Percentiles rank a stretch among this genome's conserved stretches.
phyloP scores from a whole-genome alignment of 1,140 invertebrate genomes.

The Phocides pigmalion region DNA sequence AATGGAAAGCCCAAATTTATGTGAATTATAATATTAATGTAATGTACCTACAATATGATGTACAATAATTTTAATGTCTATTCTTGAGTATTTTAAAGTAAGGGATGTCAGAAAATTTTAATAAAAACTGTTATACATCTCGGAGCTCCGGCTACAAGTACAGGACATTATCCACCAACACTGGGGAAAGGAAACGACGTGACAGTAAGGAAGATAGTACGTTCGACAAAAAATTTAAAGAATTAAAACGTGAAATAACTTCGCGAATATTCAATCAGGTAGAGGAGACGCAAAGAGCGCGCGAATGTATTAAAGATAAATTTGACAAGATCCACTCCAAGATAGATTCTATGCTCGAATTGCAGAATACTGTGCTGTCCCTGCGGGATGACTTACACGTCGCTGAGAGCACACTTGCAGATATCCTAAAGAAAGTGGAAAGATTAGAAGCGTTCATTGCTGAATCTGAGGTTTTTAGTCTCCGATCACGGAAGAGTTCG shows the following conservation, averaged over 20 bases:
- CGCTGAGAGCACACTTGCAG: slow-evolving; percentile 47
- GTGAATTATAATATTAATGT: too few relatives aligned
- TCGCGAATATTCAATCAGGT: slow-evolving; percentile 54
- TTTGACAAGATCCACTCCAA: slow-evolving; percentile 59
- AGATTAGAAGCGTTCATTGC: slow-evolving; percentile 40
- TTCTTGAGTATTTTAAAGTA: background rate
- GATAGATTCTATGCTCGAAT: slow-evolving; percentile 61
- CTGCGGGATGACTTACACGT: slow-evolving; percentile 49
- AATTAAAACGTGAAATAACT: slow-evolving; percentile 56
- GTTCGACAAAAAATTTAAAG: slow-evolving; percentile 59
- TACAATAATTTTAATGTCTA: background rate
- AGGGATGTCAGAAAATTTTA: slow-evolving; percentile 61
- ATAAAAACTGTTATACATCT: slow-evolving; percentile 64
- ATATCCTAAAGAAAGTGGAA: slow-evolving; percentile 52
- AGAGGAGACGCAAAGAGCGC: slow-evolving; percentile 44
- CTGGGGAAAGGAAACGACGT: slow-evolving; percentile 49
- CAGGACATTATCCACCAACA: slow-evolving; percentile 67
- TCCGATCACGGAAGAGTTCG: slow-evolving; percentile 46
- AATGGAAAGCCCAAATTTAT: too few relatives aligned
- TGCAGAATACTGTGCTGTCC: slow-evolving; percentile 48
- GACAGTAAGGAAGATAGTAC: slow-evolving; percentile 47
- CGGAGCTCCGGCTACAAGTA: slow-evolving; percentile 69
- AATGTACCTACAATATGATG: background rate
- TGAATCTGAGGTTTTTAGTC: slow-evolving; percentile 39
- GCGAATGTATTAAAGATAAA: slow-evolving; percentile 55